Conservation (phyloP, 2,797 vertebrate genomes). For the Eulemur coronatus region DNA sequence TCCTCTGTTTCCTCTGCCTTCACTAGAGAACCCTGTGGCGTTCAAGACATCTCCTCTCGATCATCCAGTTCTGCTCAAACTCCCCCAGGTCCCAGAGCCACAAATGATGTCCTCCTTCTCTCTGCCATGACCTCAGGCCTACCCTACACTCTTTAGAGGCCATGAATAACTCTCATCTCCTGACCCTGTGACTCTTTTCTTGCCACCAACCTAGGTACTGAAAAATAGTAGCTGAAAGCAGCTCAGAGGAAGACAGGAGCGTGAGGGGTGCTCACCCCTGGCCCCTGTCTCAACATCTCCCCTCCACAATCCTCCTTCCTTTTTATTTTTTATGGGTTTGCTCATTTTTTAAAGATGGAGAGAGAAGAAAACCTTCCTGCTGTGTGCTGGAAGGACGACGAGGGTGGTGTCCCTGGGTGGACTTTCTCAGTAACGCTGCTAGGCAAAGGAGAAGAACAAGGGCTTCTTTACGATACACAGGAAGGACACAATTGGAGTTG, state of each 20-base stretch:
- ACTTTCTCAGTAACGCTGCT: not conserved
- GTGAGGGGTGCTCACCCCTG: no score
- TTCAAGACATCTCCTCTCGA: not conserved
- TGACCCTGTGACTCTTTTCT: not conserved
- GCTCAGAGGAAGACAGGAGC: not conserved
- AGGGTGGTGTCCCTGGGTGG: not conserved
- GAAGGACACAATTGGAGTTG: not conserved
- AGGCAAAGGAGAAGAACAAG: not conserved
- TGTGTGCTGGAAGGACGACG: not conserved
- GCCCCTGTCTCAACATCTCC: not conserved
- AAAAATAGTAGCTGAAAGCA: not conserved
- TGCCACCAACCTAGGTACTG: not conserved
- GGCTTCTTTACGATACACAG: not conserved
- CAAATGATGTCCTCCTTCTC: not conserved
- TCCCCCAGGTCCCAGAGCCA: not conserved
- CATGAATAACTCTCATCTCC: not conserved
- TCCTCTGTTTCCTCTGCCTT: not conserved
- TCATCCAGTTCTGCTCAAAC: not conserved
- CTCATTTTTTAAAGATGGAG: not conserved
- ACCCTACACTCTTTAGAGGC: not conserved
- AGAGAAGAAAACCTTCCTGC: not conserved
- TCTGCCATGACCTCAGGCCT: not conserved
- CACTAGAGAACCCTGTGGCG: not conserved
- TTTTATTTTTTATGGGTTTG: constrained; percentile 8
- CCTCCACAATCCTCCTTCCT: not conserved